A percentile compares a stretch with the other conserved stretches of the same genome.
Evolutionary conservation across 2,888 invertebrate genomes (phyloP).

Genomic region (Petrophora chlorosata): DNA sequence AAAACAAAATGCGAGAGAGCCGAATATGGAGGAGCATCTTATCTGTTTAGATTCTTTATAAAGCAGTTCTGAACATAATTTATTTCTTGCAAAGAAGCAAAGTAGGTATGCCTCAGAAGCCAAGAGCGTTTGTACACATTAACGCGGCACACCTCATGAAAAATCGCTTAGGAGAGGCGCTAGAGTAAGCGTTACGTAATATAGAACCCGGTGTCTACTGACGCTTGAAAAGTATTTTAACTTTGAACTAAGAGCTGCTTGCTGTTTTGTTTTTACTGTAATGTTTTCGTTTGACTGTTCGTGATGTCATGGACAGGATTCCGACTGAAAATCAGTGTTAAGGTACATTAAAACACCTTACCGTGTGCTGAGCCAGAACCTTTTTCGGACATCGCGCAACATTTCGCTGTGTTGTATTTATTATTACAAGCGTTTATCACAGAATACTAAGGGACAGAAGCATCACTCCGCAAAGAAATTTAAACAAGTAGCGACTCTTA

Average conservation of each 20-base stretch:
- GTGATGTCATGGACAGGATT: no score
- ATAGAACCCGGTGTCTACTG: constrained; percentile 42
- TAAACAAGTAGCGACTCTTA: no score
- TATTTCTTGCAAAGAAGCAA: constrained; percentile 77
- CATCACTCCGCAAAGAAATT: no score
- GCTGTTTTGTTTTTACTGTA: no score
- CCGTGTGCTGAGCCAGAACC: no score
- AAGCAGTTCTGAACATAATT: constrained; percentile 72
- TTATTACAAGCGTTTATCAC: no score
- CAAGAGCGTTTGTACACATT: constrained; percentile 80
- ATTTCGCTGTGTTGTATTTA: no score
- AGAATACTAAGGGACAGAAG: no score
- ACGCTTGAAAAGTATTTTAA: constrained; percentile 41
- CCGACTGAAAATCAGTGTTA: no score
- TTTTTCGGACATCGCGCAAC: no score
- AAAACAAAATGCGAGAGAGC: constrained; percentile 29
- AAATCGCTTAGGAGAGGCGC: constrained; percentile 78
- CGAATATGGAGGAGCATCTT: constrained; percentile 45
- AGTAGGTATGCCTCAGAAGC: constrained; percentile 69
- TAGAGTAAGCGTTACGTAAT: constrained; percentile 56
- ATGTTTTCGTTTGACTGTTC: no score
- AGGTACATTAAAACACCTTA: no score
- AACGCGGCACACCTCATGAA: constrained; percentile 79
- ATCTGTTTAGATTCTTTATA: constrained; percentile 68
- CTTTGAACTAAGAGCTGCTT: constrained; percentile 27